These are phyloP conservation scores for Drosophila nigrodunni DNA, from an alignment of 1,140 invertebrate genomes.

Conservation along the genomic window DNA sequence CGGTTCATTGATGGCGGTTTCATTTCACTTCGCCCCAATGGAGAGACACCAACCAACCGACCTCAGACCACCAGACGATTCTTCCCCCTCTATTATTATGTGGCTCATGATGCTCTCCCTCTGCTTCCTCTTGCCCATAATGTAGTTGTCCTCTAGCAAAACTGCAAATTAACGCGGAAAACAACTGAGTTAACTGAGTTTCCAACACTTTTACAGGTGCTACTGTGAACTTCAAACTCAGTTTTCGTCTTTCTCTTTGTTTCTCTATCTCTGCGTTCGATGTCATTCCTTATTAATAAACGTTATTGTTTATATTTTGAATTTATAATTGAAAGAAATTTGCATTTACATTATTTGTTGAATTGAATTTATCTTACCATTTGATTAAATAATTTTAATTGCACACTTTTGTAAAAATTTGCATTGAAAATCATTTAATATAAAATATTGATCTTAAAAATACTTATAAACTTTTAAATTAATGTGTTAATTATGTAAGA, in stretches of 20 bases:
- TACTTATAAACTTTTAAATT: no score
- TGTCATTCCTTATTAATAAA: neutral
- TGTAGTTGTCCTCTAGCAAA: slow-evolving; percentile 8
- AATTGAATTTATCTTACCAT: no score
- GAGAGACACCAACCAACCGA: slow-evolving; percentile 4
- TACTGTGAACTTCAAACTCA: neutral
- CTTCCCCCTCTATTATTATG: slow-evolving; percentile 55
- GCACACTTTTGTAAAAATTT: no score
- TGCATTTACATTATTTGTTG: neutral
- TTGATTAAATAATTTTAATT: no score
- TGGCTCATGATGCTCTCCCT: slow-evolving; percentile 30
- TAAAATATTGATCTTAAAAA: no score
- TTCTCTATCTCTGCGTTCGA: neutral
- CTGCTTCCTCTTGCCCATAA: slow-evolving; percentile 1
- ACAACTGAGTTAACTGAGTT: slow-evolving; percentile 10
- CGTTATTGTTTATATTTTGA: neutral
- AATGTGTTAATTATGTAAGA: no score
- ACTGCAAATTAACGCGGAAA: slow-evolving; percentile 12
- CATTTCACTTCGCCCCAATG: slow-evolving; percentile 48
- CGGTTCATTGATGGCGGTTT: slow-evolving; percentile 82
- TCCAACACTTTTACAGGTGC: neutral
- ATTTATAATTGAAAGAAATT: neutral
- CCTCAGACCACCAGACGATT: no score
- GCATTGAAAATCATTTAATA: no score
- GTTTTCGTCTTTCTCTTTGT: neutral